A percentile compares a stretch with the other conserved stretches of the same genome.
Conservation (phyloP, 1,140 invertebrate species). For the Pseudomyrmex flavicornis region DNA sequence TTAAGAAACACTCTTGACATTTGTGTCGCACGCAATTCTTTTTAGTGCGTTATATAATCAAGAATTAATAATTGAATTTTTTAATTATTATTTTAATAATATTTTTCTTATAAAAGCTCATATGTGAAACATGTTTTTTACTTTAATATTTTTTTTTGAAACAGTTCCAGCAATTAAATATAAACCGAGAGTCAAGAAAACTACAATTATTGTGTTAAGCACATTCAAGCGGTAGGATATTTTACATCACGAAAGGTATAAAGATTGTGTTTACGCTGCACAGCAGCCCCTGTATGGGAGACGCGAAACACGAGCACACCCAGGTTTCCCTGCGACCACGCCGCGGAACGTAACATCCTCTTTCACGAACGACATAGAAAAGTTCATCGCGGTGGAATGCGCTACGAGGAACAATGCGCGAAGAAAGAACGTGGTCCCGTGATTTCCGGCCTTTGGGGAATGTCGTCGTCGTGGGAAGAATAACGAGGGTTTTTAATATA, state of each 20-base stretch:
- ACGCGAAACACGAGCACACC: background rate
- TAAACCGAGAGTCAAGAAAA: background rate
- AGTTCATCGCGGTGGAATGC: constrained; percentile 68
- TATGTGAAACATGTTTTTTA: background rate
- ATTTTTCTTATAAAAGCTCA: too few relatives aligned
- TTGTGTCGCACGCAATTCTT: too few relatives aligned
- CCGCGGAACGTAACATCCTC: constrained; percentile 45
- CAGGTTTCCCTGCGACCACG: background rate
- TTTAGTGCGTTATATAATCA: background rate
- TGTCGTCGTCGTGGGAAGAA: constrained; percentile 60
- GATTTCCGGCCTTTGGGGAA: constrained; percentile 71
- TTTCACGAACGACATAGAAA: constrained; percentile 38
- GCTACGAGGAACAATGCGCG: constrained; percentile 64
- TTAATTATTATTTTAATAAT: too few relatives aligned
- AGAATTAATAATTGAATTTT: background rate
- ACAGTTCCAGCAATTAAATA: too few relatives aligned
- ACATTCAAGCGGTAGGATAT: background rate
- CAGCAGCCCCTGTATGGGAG: background rate
- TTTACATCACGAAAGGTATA: background rate
- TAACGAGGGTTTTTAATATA: constrained; percentile 71
- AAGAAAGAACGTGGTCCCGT: constrained; percentile 56
- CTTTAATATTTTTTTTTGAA: background rate
- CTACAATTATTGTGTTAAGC: background rate
- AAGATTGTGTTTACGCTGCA: constrained; percentile 5
- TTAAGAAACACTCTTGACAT: background rate